Base-by-base conservation (phyloP, 2,797 vertebrate species). In the Amniataba percoides region DNA sequence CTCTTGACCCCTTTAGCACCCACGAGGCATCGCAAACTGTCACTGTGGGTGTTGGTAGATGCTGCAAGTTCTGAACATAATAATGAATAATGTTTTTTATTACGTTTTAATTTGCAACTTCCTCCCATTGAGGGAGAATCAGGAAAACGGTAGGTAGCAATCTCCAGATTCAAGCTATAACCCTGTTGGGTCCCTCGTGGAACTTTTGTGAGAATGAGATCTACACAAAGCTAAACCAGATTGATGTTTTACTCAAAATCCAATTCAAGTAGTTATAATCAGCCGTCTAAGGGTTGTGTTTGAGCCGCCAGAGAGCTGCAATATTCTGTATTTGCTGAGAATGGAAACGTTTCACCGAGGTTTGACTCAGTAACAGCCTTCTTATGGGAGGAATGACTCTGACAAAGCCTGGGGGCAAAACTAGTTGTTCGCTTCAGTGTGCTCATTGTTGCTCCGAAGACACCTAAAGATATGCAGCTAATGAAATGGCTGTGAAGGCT, bases 181-280 rank as follows among this genome's bases (percentile, higher is more conserved):
- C 70, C 65, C 67, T 31, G 42, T 36, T 52, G 66, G 36, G 23
- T 65, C 77, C 74, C 67, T 19, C 0, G 21, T 57, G 72, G 39
- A 74, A 14, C 57, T 73, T 77, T 82, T 46, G 34, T 21, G 61
- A 66, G 71, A 70, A 57, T 74, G 66, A 85, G 74, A 58, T 60
- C 57, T 34, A 52, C 59, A 10, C 46, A 42, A 34, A 78, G 39
- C 31, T 51, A 82, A 86, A 77, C 31, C 71, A 57, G 73, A 89
- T 79, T 84, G 64, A 88, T 88, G 87, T 75, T 84, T 86, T 71
- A 72, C 83, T 78, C 36, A 63, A 78, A 86, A 85, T 82, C 49
- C 68, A 89, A 87, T 89, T 85, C 1, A n/a, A 58, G 39, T 64
- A 52, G 55, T 76, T 81, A 77, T 66, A 80, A 82, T 87, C 63